Conservation (phyloP, 2,113 vertebrate genomes). For the Crotophaga sulcirostris region DNA sequence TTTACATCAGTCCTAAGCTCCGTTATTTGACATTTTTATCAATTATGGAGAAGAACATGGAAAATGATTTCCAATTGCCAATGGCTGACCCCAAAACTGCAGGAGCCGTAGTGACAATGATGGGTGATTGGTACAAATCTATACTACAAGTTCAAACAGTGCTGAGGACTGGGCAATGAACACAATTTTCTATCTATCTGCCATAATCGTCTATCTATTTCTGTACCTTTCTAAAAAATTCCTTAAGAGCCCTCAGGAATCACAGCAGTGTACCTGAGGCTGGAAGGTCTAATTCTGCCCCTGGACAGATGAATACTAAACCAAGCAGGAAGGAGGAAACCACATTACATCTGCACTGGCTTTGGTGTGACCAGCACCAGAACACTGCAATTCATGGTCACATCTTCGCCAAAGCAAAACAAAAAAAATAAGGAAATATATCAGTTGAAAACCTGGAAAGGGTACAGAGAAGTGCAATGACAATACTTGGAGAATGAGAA, state of each 20-base stretch:
- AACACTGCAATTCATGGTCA: neutral
- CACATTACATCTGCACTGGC: fast-evolving
- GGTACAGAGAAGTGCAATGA: neutral
- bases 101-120: neutral
- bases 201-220: neutral
- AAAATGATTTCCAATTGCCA: neutral
- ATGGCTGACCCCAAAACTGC: neutral
- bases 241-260: neutral
- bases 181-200: neutral
- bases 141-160: neutral
- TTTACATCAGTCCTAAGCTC: neutral
- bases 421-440: neutral
- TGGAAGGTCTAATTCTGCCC: neutral
- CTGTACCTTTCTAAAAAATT: neutral
- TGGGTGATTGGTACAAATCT: neutral
- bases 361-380: neutral
- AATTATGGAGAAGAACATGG: neutral
- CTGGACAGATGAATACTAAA: neutral
- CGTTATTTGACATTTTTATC: neutral
- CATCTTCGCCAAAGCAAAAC: neutral
- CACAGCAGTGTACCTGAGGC: neutral
- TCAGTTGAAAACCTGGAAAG: neutral
- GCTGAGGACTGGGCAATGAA: neutral
- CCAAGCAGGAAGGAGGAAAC: neutral
- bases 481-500: neutral